Percentiles rank a stretch among this genome's conserved stretches.
Conservation (phyloP, 1,140 invertebrate genomes). For the Tetragonula clypearis region DNA sequence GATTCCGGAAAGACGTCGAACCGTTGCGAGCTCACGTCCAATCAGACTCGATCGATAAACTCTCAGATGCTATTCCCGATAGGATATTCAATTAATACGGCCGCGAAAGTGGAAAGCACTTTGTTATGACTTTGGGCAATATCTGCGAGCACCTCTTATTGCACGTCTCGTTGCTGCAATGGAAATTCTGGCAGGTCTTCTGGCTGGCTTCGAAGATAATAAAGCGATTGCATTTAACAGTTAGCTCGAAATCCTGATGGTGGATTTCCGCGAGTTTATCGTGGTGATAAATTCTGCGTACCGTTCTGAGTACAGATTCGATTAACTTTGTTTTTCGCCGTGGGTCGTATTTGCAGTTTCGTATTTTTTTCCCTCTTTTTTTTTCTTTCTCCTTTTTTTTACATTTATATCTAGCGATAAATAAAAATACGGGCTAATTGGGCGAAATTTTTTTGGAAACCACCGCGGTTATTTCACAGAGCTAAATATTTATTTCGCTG, state of each 20-base stretch:
- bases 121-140: not conserved
- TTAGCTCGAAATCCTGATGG: too few species aligned
- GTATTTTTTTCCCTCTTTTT: not conserved
- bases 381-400: not conserved
- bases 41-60: slow-evolving; percentile 33
- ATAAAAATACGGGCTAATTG: not conserved
- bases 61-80: not conserved
- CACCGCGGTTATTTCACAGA: too few species aligned
- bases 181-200: not conserved
- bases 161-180: not conserved
- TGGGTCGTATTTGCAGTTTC: not conserved
- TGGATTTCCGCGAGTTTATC: not conserved
- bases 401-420: not conserved
- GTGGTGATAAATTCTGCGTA: not conserved
- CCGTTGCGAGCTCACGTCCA: slow-evolving; percentile 18
- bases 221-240: not conserved
- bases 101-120: slow-evolving; percentile 18
- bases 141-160: not conserved
- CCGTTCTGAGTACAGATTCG: not conserved
- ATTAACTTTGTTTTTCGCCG: not conserved
- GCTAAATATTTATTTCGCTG: too few species aligned
- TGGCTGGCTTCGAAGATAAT: not conserved
- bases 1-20: not conserved
- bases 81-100: slow-evolving; percentile 22
- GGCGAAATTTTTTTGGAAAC: too few species aligned